Base-by-base conservation (phyloP, 2,888 invertebrate species). In the Hydroisotoma schaefferi region DNA sequence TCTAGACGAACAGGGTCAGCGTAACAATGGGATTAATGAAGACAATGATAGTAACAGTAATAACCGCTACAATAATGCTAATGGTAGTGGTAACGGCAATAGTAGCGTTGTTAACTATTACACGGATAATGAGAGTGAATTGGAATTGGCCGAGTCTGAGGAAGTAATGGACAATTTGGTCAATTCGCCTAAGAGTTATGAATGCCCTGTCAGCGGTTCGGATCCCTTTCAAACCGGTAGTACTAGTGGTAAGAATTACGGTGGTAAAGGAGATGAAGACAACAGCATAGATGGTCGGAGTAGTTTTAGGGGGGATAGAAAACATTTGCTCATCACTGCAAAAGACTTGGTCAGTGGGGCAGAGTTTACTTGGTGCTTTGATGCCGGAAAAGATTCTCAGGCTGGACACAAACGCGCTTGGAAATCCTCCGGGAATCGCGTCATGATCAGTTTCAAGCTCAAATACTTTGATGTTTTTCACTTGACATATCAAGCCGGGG, bases 381-480 rank as follows among this genome's bases (percentile, higher is more conserved):
- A 67, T 38, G 60, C 63, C 2, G 23, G 54, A 15, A 59, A 57
- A 25, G 55, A 59, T 37, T 54, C 56, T 27, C 54, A 53, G 22
- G 59, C 55, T 29, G 49, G 55, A 10, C 66, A 71, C 40, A 63
- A 64, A 43, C 22, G 69, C 40, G 65, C 63, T 8, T 71, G 70
- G 69, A 67, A 69, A 47, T 70, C 71, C n/a, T 59, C 57, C 1
- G 67, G 70, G 52, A 71, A 71, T 58, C 52, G 60, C 22, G 65
- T 71, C 20, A 61, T 59, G 22, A 64, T 71, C 44, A 65, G 47
- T 33, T 70, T 71, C 46, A 40, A 63, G 29, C 57, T 71, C 28
- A 55, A 61, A 33, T 62, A 67, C 47, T 69, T 71, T 57, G 60
- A 65, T 44, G 51, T 53, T n/a, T 69, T 71, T 33, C 48, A 56